These are phyloP conservation scores for Phymatocera aterrima DNA, from an alignment of 2,888 invertebrate genomes.

Conservation along the genomic window DNA sequence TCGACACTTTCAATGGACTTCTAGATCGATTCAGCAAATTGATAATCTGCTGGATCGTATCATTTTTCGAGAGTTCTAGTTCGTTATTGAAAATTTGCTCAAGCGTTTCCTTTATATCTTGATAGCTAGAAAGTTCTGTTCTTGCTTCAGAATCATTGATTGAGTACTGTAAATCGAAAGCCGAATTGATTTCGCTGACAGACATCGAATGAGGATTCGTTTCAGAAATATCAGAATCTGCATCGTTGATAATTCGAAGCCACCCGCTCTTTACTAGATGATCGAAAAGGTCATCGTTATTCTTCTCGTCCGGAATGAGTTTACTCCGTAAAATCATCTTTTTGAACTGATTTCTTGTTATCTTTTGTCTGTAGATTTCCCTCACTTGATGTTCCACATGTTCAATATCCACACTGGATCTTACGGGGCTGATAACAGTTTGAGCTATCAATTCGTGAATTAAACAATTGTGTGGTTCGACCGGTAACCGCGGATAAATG, in stretches of 20 bases:
- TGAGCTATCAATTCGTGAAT: constrained; percentile 50
- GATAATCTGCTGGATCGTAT: constrained; percentile 45
- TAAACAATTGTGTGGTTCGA: constrained; percentile 48
- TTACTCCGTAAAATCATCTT: not conserved
- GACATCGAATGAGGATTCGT: not conserved
- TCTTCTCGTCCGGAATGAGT: not conserved
- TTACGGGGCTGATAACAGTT: constrained; percentile 47
- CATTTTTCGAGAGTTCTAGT: constrained; percentile 36
- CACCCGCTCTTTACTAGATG: not conserved
- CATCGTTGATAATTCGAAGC: not conserved
- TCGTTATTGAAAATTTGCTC: constrained; percentile 31
- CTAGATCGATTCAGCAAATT: constrained; percentile 41
- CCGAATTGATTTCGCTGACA: not conserved
- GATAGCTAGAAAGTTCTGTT: not conserved
- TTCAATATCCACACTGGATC: not conserved
- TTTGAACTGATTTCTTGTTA: not conserved
- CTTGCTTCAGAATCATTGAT: not conserved
- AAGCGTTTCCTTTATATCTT: constrained; percentile 3
- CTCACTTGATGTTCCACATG: not conserved
- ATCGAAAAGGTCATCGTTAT: not conserved
- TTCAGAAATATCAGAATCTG: not conserved
- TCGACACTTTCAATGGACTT: constrained; percentile 41
- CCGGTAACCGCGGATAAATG: constrained; percentile 44
- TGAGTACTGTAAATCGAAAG: not conserved
- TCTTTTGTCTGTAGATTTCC: not conserved